Evolutionary conservation across 2,113 vertebrate species (phyloP), one percentile per base, ranked within the genome.

Genomic region (Prinia subflava): DNA sequence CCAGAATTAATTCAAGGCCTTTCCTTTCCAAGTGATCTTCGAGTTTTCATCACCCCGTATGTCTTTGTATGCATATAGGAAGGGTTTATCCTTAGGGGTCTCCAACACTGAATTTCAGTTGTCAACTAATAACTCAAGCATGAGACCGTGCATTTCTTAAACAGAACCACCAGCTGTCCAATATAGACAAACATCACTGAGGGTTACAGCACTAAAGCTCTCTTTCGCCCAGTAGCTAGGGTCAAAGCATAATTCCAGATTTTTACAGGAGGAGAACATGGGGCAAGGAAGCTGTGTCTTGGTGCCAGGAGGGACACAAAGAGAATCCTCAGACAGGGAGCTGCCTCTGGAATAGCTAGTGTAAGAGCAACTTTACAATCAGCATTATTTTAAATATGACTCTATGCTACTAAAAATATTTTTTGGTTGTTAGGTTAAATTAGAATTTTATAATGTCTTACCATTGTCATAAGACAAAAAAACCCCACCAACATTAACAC

Each of bases 221-320:
- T 71, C 92, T 92, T 96, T 96, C 68, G 50, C 15, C 70, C 63
- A 53, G n/a, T 49, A 84, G 82, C 70, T 87, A 64, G 33, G 94
- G 88, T 17, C 31, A 47, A 94, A 96, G 39, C 19, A 28, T 7
- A 19, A 24, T 39, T 9, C 10, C 13, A 56, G 21, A 31, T 59
- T 71, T 84, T 78, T 64, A 49, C 13, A 71, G 37, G 24, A 15
- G 6, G 24, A 83, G 39, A 74, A 24, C 7, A 57, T 9, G 16
- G 50, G 28, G 22, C 20, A 67, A 42, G 47, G 59, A 67, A 70
- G 4, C 4, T 74, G 44, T 1, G 17, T 87, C 55, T 83, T 87
- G 24, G 20, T 70, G 7, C 12, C 37, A 57, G 37, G 13, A 69
- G 13, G 9, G 15, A 70, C 37, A 21, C 6, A 49, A n/a, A 92